Conservation (phyloP, 2,113 vertebrate genomes). For the Meriones unguiculatus region DNA sequence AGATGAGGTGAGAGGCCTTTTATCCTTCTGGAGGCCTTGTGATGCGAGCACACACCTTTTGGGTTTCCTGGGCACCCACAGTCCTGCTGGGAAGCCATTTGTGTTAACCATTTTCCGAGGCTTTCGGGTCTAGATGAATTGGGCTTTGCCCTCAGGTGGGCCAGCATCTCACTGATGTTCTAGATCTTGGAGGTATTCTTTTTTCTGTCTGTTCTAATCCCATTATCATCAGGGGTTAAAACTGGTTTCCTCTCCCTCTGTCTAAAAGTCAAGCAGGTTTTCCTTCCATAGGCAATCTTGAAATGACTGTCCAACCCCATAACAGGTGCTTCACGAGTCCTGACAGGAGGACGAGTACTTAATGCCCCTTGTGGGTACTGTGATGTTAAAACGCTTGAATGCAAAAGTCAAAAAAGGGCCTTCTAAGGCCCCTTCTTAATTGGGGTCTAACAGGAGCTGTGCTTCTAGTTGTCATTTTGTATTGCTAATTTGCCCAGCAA, state of each 20-base stretch:
- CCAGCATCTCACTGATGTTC: not conserved
- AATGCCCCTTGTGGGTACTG: too few species aligned
- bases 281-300: not conserved
- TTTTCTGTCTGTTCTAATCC: not conserved
- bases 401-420: constrained; percentile 38
- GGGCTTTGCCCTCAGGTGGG: not conserved
- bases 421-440: constrained; percentile 33
- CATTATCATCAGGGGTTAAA: not conserved
- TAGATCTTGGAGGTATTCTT: constrained; percentile 17
- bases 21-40: not conserved
- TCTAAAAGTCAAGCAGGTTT: constrained; percentile 8
- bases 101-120: not conserved
- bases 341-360: too few species aligned
- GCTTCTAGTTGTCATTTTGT: constrained; percentile 67
- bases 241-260: not conserved
- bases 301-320: not conserved
- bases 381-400: not conserved
- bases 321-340: not conserved
- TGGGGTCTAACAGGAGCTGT: not conserved
- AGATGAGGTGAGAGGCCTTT: not conserved
- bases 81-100: not conserved
- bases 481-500: constrained; percentile 45
- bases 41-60: accelerated
- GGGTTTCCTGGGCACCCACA: not conserved
- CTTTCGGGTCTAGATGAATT: not conserved